Base-by-base conservation (phyloP, 2,888 invertebrate genomes). In the Mamestra brassicae region DNA sequence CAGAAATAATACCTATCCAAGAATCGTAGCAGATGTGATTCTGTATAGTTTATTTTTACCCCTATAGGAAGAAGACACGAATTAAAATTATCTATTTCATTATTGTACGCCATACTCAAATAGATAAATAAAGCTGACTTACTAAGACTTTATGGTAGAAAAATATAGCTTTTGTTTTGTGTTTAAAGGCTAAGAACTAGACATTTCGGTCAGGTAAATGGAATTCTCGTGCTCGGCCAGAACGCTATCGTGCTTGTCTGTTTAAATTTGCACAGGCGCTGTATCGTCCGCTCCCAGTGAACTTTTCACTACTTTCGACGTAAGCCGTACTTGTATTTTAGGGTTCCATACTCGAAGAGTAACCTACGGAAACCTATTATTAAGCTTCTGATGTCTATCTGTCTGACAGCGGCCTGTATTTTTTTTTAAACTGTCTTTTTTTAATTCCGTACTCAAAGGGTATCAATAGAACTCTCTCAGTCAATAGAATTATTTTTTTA, bases 171-270 rank as follows among this genome's bases (percentile, higher is more conserved):
- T 66, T 76, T 74, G 54, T 78, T 78, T 74, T 45, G 60, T 85
- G 71, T 79, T 74, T 83, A 74, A 69, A 85, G 74, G 69, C 75
- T 64, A 77, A 80, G 71, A 77, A 62, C 60, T 70, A 74, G 77
- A 81, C 81, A 61, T 80, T 85, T 76, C 58, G 76, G 85, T 81
- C 86, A 91, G 89, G 90, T 91, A 93, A 93, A 94, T 94, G 93
- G 92, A 91, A 89, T 92, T 94, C 88, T 84, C 93, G 85, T 94
- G 93, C 92, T 93, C 88, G 66, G 74, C 79, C 80, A 74, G 81
- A 68, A 64, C 79, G 78, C 83, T 85, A 87, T 85, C 86, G 84
- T 67, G 72, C 79, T 79, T 89, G 92, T 90, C 92, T 88, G 89
- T 92, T 93, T 90, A 90, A 92, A 92, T 93, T 93, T 92, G 85